phyloP scores from a whole-genome alignment of 2,113 vertebrate species.

The Oryctolagus cuniculus region mOryCun1.1 NC_091440.1:27123001-27123500 shows the following conservation, averaged over 20 bases:
- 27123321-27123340: constrained; percentile 54
- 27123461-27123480: constrained; percentile 45
- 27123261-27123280: constrained; percentile 19
- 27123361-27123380: neutral
- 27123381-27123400: constrained; percentile 36
- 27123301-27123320: constrained; percentile 60
- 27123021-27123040: neutral
- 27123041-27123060: neutral
- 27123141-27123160: constrained; percentile 58
- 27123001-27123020: neutral
- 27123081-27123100: neutral
- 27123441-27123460: neutral
- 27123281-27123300: constrained; percentile 65
- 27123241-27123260: constrained; percentile 75
- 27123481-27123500: constrained; percentile 44
- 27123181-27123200: constrained; percentile 16
- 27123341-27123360: constrained; percentile 42
- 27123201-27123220: constrained; percentile 63
- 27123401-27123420: neutral
- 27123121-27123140: constrained; percentile 60
- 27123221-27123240: constrained; percentile 57
- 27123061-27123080: constrained; percentile 6
- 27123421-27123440: constrained; percentile 45
- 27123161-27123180: constrained; percentile 57
- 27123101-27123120: neutral